Evolutionary conservation across 53 echinoderm and acorn worm species (phyloP).

Genomic region (Echinarachnius parma): DNA sequence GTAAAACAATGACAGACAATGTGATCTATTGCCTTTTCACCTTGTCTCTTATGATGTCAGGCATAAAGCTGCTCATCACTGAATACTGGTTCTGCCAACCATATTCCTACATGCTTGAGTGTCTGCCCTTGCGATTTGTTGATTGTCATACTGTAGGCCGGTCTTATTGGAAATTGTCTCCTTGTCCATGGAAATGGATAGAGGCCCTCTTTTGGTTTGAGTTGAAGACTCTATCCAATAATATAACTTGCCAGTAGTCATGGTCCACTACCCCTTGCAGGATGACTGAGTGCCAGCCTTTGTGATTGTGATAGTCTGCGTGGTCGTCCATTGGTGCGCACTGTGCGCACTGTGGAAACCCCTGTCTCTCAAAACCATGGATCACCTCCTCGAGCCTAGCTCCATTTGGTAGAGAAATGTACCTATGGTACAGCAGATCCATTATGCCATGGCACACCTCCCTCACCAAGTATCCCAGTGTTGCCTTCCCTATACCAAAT

Average conservation of each 20-base stretch:
- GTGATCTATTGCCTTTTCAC: too few relatives aligned
- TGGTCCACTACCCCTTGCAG: constrained; percentile 64
- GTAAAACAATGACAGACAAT: too few relatives aligned
- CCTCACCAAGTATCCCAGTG: not conserved
- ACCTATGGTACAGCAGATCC: not conserved
- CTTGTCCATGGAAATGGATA: constrained; percentile 24
- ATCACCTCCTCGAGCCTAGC: not conserved
- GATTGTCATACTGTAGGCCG: constrained; percentile 16
- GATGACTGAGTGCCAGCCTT: constrained; percentile 64
- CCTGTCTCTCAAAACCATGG: constrained; percentile 40
- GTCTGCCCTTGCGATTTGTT: constrained; percentile 47
- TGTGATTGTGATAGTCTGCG: constrained; percentile 64
- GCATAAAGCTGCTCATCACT: constrained; percentile 37
- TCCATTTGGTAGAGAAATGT: constrained; percentile 21
- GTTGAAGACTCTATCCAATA: too few relatives aligned
- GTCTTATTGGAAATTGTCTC: constrained; percentile 41
- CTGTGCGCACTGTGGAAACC: constrained; percentile 60
- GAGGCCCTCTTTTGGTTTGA: constrained; percentile 2
- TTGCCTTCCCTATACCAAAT: constrained; percentile 13
- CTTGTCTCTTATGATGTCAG: too few relatives aligned
- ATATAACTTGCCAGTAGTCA: constrained; percentile 58
- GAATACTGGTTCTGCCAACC: not conserved
- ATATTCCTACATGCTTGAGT: constrained; percentile 18
- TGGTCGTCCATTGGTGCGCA: constrained; percentile 41
- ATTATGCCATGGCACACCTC: constrained; percentile 11